Conservation (phyloP, 1,140 invertebrate species). For the Harlomillsia oculata region DNA sequence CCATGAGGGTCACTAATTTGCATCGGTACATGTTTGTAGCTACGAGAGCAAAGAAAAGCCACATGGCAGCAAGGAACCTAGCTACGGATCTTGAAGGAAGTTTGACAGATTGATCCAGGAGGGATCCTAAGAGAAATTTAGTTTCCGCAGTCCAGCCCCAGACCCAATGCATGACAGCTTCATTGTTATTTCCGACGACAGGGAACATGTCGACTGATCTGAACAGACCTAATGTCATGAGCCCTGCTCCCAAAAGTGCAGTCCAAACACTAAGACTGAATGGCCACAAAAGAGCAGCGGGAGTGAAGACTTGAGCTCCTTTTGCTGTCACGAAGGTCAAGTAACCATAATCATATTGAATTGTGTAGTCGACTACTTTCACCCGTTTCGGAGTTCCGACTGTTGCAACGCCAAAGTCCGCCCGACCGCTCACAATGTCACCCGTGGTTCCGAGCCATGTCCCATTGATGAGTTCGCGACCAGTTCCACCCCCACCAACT, state of each 20-base stretch:
- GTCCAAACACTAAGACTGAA: slow-evolving; percentile 13
- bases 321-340: slow-evolving; percentile 21
- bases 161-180: neutral
- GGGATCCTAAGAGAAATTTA: slow-evolving; percentile 10
- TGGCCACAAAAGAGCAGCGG: slow-evolving; percentile 21
- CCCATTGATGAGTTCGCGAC: slow-evolving; percentile 1
- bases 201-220: neutral
- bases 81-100: neutral
- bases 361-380: slow-evolving; percentile 8
- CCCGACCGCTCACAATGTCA: slow-evolving; percentile 1
- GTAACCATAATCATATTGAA: slow-evolving; percentile 13
- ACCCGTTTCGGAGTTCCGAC: slow-evolving; percentile 5
- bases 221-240: neutral
- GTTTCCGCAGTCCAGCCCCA: neutral
- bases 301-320: slow-evolving; percentile 5
- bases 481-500: slow-evolving; percentile 16
- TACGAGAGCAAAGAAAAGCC: slow-evolving; percentile 18
- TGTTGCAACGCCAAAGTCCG: slow-evolving; percentile 12
- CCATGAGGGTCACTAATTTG: slow-evolving; percentile 23
- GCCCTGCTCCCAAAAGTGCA: neutral
- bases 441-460: slow-evolving; percentile 21
- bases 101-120: slow-evolving; percentile 18
- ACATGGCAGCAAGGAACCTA: slow-evolving; percentile 4
- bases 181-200: neutral
- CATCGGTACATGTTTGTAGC: slow-evolving; percentile 14